Evolutionary conservation across 2,113 vertebrate species (phyloP), one percentile per base, ranked within the genome.

Genomic region (Terrapene triunguis): DNA sequence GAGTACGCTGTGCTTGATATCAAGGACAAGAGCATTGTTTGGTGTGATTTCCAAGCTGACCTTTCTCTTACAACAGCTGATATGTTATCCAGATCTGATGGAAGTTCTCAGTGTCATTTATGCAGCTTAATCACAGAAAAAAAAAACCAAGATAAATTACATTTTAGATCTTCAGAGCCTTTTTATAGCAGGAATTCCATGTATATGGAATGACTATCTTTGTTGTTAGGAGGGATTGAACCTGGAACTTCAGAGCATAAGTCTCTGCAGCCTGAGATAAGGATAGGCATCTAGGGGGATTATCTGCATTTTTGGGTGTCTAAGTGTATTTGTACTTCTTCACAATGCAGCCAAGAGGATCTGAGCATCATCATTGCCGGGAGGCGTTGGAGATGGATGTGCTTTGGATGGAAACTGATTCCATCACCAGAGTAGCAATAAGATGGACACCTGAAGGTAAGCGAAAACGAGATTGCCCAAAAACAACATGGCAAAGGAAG

Each of bases 31-130:
- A 91, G 3, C 12, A 44, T 82, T 78, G 29, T 44, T 87, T 82
- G 10, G 54, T 47, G 3, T n/a, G 17, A 53, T 92, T 92, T 93
- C 54, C 32, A 89, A 55, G 72, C 5, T 88, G 89, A 86, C 35
- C 55, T 90, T 89, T 92, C 78, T 54, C 86, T 95, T 94, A 53
- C 57, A 86, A 89, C 2, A 81, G 8, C 27, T 88, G 65, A 83
- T 89, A 74, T 83, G 10, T 80, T 92, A 84, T 21, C 51, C 90
- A 44, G 14, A 38, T 22, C 54, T 90, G 17, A 87, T 57, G 32
- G 94, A 72, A 3, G 10, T n/a, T 62, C 51, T 42, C 79, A 19
- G 1, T 85, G 12, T 89, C 59, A 62, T 80, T 62, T 29, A 25
- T 62, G 5, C n/a, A 50, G 53, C 35, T 87, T 22, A 48, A 32